These are phyloP conservation scores for Dendropsophus ebraccatus DNA, from an alignment of 2,113 vertebrate species.

Conservation along the genomic window DNA sequence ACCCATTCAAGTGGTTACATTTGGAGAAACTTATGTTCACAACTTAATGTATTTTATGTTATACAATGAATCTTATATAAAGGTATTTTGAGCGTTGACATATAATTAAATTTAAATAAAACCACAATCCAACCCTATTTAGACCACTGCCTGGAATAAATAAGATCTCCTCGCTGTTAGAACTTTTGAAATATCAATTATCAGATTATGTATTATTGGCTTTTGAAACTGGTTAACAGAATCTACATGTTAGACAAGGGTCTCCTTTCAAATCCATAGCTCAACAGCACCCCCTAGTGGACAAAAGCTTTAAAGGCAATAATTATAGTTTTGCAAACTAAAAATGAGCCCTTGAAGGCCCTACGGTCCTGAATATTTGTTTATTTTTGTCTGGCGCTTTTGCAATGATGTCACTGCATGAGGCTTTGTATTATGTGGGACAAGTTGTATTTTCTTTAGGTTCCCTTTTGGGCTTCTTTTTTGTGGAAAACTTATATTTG, in stretches of 20 bases:
- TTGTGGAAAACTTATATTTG: too few species aligned
- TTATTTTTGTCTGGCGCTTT: too few species aligned
- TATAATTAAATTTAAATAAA: too few species aligned
- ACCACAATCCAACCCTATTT: not conserved
- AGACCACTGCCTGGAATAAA: not conserved
- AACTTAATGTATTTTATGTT: too few species aligned
- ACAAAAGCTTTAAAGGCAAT: not conserved
- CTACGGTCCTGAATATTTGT: not conserved
- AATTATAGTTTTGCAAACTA: not conserved
- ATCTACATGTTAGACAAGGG: not conserved
- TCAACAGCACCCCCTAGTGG: constrained; percentile 18
- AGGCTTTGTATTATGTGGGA: not conserved
- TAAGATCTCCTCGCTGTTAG: not conserved
- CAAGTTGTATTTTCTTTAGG: not conserved
- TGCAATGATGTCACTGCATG: too few species aligned
- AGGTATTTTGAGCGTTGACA: too few species aligned
- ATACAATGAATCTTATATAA: too few species aligned
- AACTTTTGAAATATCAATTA: not conserved
- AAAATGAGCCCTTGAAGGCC: too few species aligned
- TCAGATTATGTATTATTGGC: not conserved
- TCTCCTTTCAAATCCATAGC: not conserved
- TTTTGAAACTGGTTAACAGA: not conserved
- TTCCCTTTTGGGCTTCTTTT: not conserved
- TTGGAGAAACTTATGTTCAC: too few species aligned
- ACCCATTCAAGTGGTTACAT: too few species aligned